These are phyloP conservation scores for Anorthoa munda DNA, from an alignment of 2,888 invertebrate species.

Conservation along the genomic window DNA sequence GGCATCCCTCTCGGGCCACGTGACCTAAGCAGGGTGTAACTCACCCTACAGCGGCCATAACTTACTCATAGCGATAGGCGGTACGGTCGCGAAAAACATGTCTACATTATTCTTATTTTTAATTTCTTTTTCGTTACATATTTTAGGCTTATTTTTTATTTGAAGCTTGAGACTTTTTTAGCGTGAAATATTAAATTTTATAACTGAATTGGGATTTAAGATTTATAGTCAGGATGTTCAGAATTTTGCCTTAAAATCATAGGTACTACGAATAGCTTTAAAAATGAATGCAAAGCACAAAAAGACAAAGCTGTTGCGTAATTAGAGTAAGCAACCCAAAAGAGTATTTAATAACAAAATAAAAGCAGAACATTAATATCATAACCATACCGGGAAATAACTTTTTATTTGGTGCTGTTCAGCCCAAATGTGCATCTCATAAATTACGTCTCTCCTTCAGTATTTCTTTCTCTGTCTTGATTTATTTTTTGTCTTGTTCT, in stretches of 20 bases:
- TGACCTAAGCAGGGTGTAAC: constrained; percentile 91
- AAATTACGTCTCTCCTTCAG: constrained; percentile 87
- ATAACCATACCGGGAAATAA: constrained; percentile 83
- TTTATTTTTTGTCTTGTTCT: constrained; percentile 82
- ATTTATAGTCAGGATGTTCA: constrained; percentile 4
- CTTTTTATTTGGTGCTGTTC: constrained; percentile 88
- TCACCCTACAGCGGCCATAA: constrained; percentile 91
- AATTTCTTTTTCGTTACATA: constrained; percentile 69
- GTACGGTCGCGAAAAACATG: constrained; percentile 89
- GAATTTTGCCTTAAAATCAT: constrained; percentile 6
- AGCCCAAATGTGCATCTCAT: constrained; percentile 90
- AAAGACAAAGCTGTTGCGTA: not conserved
- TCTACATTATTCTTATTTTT: constrained; percentile 81
- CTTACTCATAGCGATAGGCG: constrained; percentile 91
- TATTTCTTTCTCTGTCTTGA: constrained; percentile 84
- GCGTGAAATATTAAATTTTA: constrained; percentile 63
- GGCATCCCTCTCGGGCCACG: constrained; percentile 87
- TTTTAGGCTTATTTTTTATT: constrained; percentile 67
- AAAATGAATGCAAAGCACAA: not conserved
- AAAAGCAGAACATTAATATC: constrained; percentile 76
- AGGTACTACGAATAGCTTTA: not conserved
- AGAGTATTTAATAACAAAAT: constrained; percentile 49
- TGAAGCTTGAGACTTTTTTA: constrained; percentile 49
- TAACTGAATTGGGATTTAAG: constrained; percentile 46
- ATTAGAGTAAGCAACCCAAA: not conserved